Conservation (phyloP, 2,888 invertebrate species). For the Scrobipalpa atriplicella region DNA sequence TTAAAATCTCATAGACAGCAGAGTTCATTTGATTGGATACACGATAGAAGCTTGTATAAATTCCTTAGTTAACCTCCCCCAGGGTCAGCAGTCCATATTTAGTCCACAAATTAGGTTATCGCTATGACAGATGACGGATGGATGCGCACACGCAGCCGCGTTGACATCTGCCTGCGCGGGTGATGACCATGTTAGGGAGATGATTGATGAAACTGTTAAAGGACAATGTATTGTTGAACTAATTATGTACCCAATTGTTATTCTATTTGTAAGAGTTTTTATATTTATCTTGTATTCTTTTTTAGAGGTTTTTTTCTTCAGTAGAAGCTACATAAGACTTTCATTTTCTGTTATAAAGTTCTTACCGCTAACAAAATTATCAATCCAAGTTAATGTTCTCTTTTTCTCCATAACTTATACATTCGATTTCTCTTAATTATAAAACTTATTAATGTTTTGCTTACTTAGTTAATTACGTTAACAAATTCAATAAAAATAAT, state of each 20-base stretch:
- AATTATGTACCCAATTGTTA: not conserved
- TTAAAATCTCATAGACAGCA: no score
- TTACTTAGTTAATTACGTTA: not conserved
- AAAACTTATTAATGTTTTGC: not conserved
- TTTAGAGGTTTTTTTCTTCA: no score
- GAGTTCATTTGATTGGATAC: no score
- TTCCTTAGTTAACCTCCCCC: not conserved
- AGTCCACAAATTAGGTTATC: constrained; percentile 13
- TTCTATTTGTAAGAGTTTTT: no score
- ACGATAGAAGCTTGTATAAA: no score
- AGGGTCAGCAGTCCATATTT: constrained; percentile 8
- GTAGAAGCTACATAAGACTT: no score
- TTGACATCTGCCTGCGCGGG: not conserved
- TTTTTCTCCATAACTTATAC: not conserved
- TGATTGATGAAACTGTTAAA: not conserved
- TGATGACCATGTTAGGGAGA: not conserved
- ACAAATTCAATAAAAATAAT: not conserved
- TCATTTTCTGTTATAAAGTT: no score
- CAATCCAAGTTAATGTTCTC: no score
- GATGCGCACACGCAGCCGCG: not conserved
- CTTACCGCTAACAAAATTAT: no score
- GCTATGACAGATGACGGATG: constrained; percentile 5
- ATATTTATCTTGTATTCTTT: no score
- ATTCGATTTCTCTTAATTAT: not conserved
- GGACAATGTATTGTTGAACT: not conserved